Base-by-base conservation (phyloP, 2,797 vertebrate genomes). In the Spheniscus humboldti region DNA sequence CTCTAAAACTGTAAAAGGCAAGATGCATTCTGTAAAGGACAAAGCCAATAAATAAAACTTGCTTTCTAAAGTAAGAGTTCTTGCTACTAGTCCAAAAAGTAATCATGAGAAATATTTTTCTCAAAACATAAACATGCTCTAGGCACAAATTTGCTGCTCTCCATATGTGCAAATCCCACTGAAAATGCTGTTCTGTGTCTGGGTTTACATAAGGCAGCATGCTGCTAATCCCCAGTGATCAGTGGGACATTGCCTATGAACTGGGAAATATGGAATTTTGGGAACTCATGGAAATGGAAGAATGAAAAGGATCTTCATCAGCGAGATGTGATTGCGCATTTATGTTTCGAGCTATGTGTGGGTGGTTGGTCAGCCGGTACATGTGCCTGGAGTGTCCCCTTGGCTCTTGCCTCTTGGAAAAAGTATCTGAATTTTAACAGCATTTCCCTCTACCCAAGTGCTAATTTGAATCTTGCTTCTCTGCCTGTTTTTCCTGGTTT, bases 271-370 rank as follows among this genome's bases (percentile, higher is more conserved):
- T 9, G 41, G 13, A 7, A 45, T 41, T 74, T 16, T 41, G 45
- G 62, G 13, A 14, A 23, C 12, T 52, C 15, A 3, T n/a, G 30
- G 56, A n/a, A 41, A 31, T 13, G 48, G 39, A 74, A 64, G 39
- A 47, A n/a, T 50, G 79, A 24, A 31, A 66, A 31, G 24, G 33
- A 5, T 67, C 24, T 41, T 68, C 6, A 15, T 39, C 79, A 62
- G 43, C 0, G 6, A 45, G 62, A 12, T 69, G 66, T 13, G 37
- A 24, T 27, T 48, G 37, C 16, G 30, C 0, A 0, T 39, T 24
- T 50, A 3, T 14, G 39, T 35, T 47, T 35, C 0, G 1, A 76
- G 59, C 47, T 63, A 22, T 0, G 0, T 30, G 25, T 10, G 52
- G 18, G 37, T 27, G 47, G 25, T 16, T 2, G 5, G 24, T 72